Percentiles rank a stretch among this genome's conserved stretches.
phyloP scores from a whole-genome alignment of 2,113 vertebrate species.

The Crocuta crocuta region DNA sequence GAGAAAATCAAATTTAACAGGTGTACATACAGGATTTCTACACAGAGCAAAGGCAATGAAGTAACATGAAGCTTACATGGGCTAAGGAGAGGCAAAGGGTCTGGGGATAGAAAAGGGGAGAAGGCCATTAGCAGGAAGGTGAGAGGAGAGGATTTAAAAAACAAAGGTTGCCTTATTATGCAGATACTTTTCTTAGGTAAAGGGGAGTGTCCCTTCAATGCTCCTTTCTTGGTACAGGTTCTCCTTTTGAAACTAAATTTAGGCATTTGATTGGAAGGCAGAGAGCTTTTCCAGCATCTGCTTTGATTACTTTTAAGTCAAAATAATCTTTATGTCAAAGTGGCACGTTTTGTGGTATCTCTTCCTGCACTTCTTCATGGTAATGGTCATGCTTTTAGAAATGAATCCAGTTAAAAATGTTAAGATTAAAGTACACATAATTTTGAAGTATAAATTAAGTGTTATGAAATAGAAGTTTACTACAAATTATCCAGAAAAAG shows the following conservation, averaged over 20 bases:
- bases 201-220: not conserved
- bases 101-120: not conserved
- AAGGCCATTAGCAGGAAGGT: not conserved
- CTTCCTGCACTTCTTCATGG: not conserved
- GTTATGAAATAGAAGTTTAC: not conserved
- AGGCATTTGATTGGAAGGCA: not conserved
- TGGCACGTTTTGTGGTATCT: not conserved
- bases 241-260: not conserved
- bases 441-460: not conserved
- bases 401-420: not conserved
- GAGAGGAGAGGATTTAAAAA: not conserved
- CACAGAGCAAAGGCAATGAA: not conserved
- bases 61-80: not conserved
- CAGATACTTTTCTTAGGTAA: not conserved
- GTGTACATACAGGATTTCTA: not conserved
- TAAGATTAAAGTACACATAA: not conserved
- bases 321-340: not conserved
- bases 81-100: not conserved
- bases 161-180: not conserved
- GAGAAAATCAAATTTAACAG: not conserved
- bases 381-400: not conserved
- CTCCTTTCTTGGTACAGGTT: not conserved
- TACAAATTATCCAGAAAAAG: not conserved
- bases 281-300: not conserved
- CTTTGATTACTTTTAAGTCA: not conserved